Conservation (phyloP, 2,888 invertebrate genomes). For the Rugalucina vietnamica region DNA sequence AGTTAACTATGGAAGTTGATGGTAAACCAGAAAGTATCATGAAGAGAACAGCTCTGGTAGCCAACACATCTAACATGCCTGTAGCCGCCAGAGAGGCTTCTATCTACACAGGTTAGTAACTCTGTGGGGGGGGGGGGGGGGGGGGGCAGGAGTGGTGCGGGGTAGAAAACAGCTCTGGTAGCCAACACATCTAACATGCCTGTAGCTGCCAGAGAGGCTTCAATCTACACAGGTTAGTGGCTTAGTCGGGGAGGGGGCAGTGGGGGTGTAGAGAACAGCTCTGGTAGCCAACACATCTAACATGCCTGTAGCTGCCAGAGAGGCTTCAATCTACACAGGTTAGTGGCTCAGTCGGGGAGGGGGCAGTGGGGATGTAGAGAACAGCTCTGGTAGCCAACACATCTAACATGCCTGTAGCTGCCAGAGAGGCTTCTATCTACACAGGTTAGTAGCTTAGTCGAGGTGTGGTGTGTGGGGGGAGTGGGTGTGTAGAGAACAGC, state of each 20-base stretch:
- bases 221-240: constrained; percentile 99
- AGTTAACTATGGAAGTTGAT: constrained; percentile 97
- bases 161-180: constrained; percentile 99
- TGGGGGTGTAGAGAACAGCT: constrained; percentile 99
- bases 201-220: constrained; percentile 99
- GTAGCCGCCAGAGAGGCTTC: constrained; percentile 99
- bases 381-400: constrained; percentile 99
- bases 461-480: too few relatives aligned
- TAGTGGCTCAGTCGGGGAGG: too few relatives aligned
- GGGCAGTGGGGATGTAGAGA: too few relatives aligned
- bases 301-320: constrained; percentile 99
- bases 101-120: constrained; percentile 93
- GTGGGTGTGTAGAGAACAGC: constrained; percentile 94
- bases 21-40: constrained; percentile 98
- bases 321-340: constrained; percentile 99
- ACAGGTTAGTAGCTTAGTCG: constrained; percentile 91
- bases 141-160: too few relatives aligned
- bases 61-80: constrained; percentile 99
- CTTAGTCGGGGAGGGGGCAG: too few relatives aligned
- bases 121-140: background rate
- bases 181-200: constrained; percentile 99
- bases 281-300: constrained; percentile 99
- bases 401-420: constrained; percentile 99
- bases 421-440: constrained; percentile 99
- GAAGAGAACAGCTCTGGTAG: constrained; percentile 99